A percentile compares a stretch with the other conserved stretches of the same genome.
These are phyloP conservation scores for Fulica atra DNA, from an alignment of 2,113 vertebrate species.

Conservation along the genomic window DNA sequence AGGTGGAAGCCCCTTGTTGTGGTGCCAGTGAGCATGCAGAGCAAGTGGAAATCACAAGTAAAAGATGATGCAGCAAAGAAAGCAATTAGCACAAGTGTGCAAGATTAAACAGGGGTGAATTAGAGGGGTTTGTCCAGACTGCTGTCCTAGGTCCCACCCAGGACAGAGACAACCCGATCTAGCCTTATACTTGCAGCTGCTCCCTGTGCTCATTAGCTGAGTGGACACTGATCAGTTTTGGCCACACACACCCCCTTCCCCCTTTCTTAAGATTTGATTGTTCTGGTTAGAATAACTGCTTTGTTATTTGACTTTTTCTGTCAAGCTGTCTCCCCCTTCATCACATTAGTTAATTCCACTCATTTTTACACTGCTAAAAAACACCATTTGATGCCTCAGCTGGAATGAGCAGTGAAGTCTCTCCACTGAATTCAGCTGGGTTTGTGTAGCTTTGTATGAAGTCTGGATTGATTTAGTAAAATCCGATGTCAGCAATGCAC, in stretches of 20 bases:
- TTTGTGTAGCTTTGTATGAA: neutral
- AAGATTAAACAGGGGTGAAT: neutral
- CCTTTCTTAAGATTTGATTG: neutral
- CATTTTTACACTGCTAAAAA: neutral
- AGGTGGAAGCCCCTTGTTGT: neutral
- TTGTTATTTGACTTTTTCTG: neutral
- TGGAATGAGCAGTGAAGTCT: neutral
- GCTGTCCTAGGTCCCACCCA: neutral
- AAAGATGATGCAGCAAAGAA: neutral
- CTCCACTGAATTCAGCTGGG: neutral
- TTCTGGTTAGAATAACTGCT: neutral
- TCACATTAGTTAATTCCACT: neutral
- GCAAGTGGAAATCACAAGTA: neutral
- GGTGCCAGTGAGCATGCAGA: neutral
- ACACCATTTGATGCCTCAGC: neutral
- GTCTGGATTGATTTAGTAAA: neutral
- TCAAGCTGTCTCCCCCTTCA: neutral
- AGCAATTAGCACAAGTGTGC: neutral
- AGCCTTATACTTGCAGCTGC: neutral
- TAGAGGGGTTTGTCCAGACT: neutral
- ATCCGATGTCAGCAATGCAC: neutral
- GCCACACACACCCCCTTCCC: too few species aligned
- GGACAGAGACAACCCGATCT: neutral
- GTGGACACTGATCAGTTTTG: neutral
- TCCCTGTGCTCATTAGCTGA: neutral